Evolutionary conservation across 2,113 vertebrate genomes (phyloP), one percentile per base, ranked within the genome.

Genomic region (Malurus melanocephalus): DNA sequence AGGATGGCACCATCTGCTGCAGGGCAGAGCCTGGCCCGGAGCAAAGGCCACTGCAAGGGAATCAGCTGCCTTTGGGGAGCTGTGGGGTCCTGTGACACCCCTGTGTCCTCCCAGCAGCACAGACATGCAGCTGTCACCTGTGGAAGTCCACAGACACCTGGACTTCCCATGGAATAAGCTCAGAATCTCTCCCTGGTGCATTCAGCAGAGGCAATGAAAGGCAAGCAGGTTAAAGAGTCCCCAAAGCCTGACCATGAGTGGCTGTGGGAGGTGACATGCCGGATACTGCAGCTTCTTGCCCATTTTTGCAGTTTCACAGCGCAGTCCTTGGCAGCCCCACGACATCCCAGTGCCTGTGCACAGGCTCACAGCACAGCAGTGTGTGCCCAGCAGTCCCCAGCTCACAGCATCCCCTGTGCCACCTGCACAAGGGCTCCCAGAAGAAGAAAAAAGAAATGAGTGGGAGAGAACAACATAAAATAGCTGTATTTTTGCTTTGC

Each of bases 341-440:
- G 46, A 46, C 64, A 51, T 42, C 46, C 62, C 57, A 7, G 26
- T 13, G 35, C 18, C 26, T 0, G 0, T 24, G 7, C 0, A 11
- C 27, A 22, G 4, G 8, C 56, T 45, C 38, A 6, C 8, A 22
- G 21, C 43, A 19, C 75, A 24, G 57, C 61, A 43, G 74, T 3
- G 13, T n/a, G 64, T 60, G 7, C 55, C n/a, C 42, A 43, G 73
- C 8, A 2, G 56, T 32, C 21, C 57, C 32, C 61, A 68, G 61
- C 52, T 62, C 65, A 56, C 71, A 57, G 51, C 66, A 60, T 49
- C 45, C 62, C 53, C 71, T 52, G 26, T 30, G 48, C 55, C 38
- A 49, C 69, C 55, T 43, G 45, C 57, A 30, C 53, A n/a, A 30
- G 0, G 0, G 18, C 38, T 68, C 42, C 1, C 1, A 19, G n/a